These are phyloP conservation scores for Galleria mellonella DNA, from an alignment of 1,140 invertebrate species.

Conservation along the genomic window DNA sequence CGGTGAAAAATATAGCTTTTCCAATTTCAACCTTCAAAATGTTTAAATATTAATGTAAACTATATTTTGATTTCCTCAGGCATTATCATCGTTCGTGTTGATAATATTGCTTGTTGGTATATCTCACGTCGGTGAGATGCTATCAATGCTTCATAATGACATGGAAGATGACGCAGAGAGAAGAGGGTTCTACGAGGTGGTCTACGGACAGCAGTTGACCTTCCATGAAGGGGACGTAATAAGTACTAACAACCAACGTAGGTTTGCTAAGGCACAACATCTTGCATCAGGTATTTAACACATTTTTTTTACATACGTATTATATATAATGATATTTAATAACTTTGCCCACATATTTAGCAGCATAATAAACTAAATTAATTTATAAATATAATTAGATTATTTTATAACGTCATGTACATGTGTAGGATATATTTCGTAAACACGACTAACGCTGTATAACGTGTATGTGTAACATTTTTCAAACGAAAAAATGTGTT, in stretches of 20 bases:
- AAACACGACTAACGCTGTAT: no score
- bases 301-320: no score
- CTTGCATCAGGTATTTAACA: conserved; percentile 46
- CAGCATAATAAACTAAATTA: no score
- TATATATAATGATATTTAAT: no score
- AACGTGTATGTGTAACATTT: no score
- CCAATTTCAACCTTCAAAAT: no score
- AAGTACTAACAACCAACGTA: conserved; percentile 57
- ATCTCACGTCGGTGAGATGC: conserved; percentile 58
- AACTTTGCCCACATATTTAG: no score
- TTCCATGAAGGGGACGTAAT: conserved; percentile 55
- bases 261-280: conserved; percentile 58
- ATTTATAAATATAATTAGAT: no score
- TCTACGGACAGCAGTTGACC: conserved; percentile 36
- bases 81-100: conserved; percentile 57
- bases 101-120: conserved; percentile 61
- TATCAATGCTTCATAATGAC: conserved; percentile 58
- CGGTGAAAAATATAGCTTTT: no score
- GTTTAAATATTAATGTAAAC: not conserved
- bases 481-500: no score
- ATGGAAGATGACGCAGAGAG: conserved; percentile 65
- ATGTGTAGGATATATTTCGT: no score
- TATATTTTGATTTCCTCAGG: conserved; percentile 35
- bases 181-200: conserved; percentile 47
- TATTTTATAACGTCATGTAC: no score